Percentiles rank a stretch among this genome's conserved stretches.
Evolutionary conservation across 2,113 vertebrate species (phyloP).

Genomic region (Alethe diademata): DNA sequence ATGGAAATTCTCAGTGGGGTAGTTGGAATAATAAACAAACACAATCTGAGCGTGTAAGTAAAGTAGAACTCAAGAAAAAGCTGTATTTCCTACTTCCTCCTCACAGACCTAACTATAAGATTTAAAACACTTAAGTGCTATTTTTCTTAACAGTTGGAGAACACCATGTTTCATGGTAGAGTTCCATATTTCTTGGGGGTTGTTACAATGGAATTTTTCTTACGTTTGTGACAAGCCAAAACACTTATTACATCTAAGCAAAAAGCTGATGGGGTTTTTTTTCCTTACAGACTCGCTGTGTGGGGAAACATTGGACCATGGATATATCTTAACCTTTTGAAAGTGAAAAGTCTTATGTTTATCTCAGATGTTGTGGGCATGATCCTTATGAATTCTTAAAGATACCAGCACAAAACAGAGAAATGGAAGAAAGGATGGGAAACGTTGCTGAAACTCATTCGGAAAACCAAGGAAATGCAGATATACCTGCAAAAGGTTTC

Average conservation of each 20-base stretch:
- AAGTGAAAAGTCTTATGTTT: neutral
- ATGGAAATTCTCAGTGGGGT: neutral
- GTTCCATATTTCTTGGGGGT: neutral
- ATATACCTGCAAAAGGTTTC: neutral
- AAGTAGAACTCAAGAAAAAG: neutral
- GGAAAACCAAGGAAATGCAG: neutral
- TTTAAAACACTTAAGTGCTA: neutral
- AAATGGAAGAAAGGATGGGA: neutral
- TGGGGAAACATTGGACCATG: neutral
- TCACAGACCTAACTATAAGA: neutral
- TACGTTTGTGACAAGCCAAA: neutral
- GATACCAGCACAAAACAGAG: neutral
- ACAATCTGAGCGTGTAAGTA: neutral
- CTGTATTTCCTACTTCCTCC: neutral
- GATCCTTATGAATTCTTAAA: neutral
- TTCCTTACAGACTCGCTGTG: accelerated
- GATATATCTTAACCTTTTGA: neutral
- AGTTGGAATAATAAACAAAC: neutral
- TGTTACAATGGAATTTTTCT: neutral
- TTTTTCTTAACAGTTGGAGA: neutral
- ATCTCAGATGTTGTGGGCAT: neutral
- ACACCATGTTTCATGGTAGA: neutral
- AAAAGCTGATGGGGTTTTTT: neutral
- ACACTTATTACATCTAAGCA: neutral
- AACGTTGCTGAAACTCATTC: accelerated